Conservation (phyloP, 2,888 invertebrate species). For the Germaria angustata region DNA sequence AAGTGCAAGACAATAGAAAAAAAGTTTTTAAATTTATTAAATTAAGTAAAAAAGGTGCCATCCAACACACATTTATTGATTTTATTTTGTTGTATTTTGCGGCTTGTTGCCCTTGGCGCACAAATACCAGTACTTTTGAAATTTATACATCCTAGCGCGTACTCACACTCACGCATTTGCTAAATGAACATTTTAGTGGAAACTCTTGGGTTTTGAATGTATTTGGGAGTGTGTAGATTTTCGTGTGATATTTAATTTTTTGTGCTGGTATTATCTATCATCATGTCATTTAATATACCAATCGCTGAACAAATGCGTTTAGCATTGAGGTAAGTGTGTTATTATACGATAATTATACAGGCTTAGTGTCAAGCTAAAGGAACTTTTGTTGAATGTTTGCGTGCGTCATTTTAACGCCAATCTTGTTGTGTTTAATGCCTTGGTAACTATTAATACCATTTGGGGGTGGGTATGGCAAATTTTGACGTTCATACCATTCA, state of each 20-base stretch:
- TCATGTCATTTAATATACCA: slow-evolving; percentile 77
- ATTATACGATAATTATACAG: neutral
- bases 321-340: slow-evolving; percentile 75
- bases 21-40: neutral
- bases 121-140: slow-evolving; percentile 28
- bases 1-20: neutral
- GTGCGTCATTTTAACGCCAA: slow-evolving; percentile 5
- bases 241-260: neutral
- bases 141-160: neutral
- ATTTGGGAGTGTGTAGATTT: neutral
- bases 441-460: neutral
- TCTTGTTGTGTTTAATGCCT: neutral
- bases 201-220: neutral
- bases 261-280: neutral
- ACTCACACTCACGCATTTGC: neutral
- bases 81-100: slow-evolving; percentile 6
- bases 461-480: neutral
- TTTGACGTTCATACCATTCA: neutral
- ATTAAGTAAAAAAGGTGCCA: neutral
- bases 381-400: neutral
- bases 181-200: slow-evolving; percentile 10
- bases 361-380: neutral
- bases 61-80: slow-evolving; percentile 36
- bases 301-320: slow-evolving; percentile 77
- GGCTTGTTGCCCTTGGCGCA: slow-evolving; percentile 37